Percentiles rank a stretch among this genome's conserved stretches.
Evolutionary conservation across 2,113 vertebrate species (phyloP).

Genomic region (Vidua chalybeata): DNA sequence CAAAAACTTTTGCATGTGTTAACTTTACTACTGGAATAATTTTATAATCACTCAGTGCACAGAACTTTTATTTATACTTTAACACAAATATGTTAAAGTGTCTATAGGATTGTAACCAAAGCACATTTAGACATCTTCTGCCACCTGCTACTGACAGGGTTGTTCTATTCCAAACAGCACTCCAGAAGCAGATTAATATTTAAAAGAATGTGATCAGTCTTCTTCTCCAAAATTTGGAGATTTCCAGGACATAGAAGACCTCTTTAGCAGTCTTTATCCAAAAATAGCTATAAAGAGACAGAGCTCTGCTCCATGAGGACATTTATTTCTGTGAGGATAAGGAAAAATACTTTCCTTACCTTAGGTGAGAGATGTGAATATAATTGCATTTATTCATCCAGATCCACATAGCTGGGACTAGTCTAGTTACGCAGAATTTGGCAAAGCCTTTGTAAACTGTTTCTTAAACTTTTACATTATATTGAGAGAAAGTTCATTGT

Average conservation of each 20-base stretch:
- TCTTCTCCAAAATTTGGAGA: neutral
- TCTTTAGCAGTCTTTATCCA: neutral
- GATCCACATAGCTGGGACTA: neutral
- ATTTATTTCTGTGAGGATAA: slow-evolving; percentile 1
- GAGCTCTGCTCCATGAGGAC: neutral
- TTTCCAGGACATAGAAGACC: neutral
- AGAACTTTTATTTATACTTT: neutral
- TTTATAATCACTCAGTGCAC: neutral
- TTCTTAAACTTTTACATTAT: neutral
- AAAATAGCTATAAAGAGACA: neutral
- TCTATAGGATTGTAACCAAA: neutral
- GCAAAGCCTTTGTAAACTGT: neutral
- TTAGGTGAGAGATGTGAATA: neutral
- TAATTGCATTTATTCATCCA: neutral
- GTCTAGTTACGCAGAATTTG: neutral
- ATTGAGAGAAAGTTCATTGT: neutral
- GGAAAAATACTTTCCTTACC: neutral
- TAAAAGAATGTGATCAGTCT: neutral
- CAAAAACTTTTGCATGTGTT: neutral
- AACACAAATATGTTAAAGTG: neutral
- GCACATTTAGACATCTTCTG: neutral
- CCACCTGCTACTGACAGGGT: neutral
- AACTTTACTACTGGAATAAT: neutral
- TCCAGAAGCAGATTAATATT: neutral
- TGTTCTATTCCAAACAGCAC: neutral